Base-by-base conservation (phyloP, 1,140 invertebrate species). In the Drosophila subobscura region DNA sequence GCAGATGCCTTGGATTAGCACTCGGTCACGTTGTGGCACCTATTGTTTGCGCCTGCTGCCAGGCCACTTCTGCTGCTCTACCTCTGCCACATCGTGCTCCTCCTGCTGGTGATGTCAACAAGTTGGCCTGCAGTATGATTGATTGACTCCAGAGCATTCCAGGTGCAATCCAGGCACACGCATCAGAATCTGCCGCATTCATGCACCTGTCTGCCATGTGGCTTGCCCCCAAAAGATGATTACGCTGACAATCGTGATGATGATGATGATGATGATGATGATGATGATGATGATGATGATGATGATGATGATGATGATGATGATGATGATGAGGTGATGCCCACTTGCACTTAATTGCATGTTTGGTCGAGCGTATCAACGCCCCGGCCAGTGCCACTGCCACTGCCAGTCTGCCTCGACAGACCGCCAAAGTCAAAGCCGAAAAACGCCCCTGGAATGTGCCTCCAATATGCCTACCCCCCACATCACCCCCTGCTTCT, bases 281-380 rank as follows among this genome's bases (percentile, higher is more conserved):
- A 65, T 74, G 79, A 78, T 86, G 81, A 78, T 86, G 77, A 78
- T 86, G 77, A n/a, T n/a, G n/a, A n/a, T n/a, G 37, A 27, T 50
- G 40, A 47, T 47, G 47, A 3, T 27, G 46, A 25, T 50, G 23
- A 8, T 45, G 60, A 14, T 27, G 58, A 1, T 37, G 52, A 27
- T n/a, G 27, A 20, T 42, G 27, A 47, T 40, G 78, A 65, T 74
- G 79, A 78, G 83, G 81, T 86, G 81, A 78, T 86, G 77, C 70
- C 73, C 81, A 88, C 67, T 86, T 81, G 73, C 61, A 75, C 70
- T 86, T 86, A 85, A 85, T 85, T 85, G 80, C 81, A 76, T 80
- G 80, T 79, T 84, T 78, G 66, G 61, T 74, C 72, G 55, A 58
- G 51, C 79, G 70, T 80, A 85, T 86, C 81, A 63, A 86, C 81